Conservation (phyloP, 2,888 invertebrate species). For the Epinotia nisella region DNA sequence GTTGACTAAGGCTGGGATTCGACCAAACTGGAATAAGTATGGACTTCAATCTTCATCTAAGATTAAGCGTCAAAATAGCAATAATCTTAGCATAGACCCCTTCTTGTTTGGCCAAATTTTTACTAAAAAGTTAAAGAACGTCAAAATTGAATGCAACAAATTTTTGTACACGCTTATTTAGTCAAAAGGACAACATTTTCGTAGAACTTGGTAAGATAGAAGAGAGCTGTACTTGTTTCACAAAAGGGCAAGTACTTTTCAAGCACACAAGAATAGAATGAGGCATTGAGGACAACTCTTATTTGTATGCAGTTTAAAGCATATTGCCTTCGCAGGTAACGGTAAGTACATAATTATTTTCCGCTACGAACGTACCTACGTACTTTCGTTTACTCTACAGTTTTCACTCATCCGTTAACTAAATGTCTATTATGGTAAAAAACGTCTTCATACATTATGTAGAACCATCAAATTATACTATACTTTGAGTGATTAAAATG, state of each 20-base stretch:
- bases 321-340: slow-evolving; percentile 38
- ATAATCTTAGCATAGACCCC: no score
- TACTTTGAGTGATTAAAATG: not conserved
- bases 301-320: slow-evolving; percentile 18
- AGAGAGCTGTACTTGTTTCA: slow-evolving; percentile 1
- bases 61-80: no score
- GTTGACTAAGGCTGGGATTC: not conserved
- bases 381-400: slow-evolving; percentile 38
- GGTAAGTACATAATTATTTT: slow-evolving; percentile 43
- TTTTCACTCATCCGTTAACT: slow-evolving; percentile 36
- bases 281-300: slow-evolving; percentile 31
- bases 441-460: slow-evolving; percentile 30
- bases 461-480: slow-evolving; percentile 10
- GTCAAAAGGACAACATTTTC: not conserved
- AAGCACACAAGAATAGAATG: slow-evolving; percentile 16
- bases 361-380: slow-evolving; percentile 44
- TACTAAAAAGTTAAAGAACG: not conserved
- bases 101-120: no score
- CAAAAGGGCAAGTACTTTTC: slow-evolving; percentile 21
- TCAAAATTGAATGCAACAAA: not conserved
- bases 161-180: not conserved
- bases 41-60: no score
- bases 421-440: slow-evolving; percentile 23
- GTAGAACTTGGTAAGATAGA: not conserved
- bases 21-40: no score